Percentiles rank a stretch among this genome's conserved stretches.
phyloP scores from a whole-genome alignment of 2,797 vertebrate genomes.

The Pseudocheirus occidentalis region DNA sequence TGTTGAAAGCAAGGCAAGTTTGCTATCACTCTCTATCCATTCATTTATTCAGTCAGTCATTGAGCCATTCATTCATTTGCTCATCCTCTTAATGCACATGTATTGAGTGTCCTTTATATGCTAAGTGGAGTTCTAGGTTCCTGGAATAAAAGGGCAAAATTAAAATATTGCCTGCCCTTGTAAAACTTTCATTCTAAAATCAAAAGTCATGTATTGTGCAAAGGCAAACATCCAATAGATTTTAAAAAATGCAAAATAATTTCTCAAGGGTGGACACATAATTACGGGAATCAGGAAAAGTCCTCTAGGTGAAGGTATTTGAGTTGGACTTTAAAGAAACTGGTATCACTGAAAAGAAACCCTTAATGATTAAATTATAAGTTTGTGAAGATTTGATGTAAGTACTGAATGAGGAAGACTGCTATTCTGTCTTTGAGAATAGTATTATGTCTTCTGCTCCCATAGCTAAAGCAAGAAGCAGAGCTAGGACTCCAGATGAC shows the following conservation, averaged over 20 bases:
- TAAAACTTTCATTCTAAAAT: not conserved
- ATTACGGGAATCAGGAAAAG: not conserved
- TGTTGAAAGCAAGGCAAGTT: not conserved
- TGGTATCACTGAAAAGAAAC: not conserved
- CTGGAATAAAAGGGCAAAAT: not conserved
- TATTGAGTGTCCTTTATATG: not conserved
- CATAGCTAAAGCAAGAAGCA: not conserved
- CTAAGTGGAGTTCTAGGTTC: not conserved
- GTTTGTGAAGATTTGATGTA: not conserved
- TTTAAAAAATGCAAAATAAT: not conserved
- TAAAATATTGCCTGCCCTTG: not conserved
- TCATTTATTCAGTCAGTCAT: not conserved
- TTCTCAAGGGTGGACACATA: not conserved
- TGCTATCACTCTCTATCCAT: not conserved
- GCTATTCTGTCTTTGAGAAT: not conserved
- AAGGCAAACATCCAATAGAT: not conserved
- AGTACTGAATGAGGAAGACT: not conserved
- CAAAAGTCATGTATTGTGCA: not conserved
- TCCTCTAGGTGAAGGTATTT: not conserved
- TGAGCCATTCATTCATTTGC: not conserved
- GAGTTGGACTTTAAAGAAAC: not conserved
- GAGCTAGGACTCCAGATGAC: not conserved
- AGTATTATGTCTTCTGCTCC: not conserved
- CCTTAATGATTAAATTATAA: not conserved
- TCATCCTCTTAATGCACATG: not conserved